Evolutionary conservation across 2,113 vertebrate species (phyloP), one percentile per base, ranked within the genome.

Genomic region (Sapayoa aenigma): DNA sequence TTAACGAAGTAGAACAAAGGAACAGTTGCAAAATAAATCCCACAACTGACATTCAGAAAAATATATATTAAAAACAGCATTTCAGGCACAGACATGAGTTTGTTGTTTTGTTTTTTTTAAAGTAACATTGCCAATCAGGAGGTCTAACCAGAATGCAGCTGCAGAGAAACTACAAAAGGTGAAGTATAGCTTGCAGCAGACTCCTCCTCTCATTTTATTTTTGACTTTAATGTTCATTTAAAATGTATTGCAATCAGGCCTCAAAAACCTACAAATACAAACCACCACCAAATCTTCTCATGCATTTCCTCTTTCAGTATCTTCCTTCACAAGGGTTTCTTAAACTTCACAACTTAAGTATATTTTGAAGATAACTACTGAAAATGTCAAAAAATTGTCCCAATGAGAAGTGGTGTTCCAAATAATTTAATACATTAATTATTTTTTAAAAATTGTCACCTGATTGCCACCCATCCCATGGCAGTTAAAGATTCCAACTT

Each of bases 401-500:
- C 15, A 6, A 56, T 19, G 9, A 88, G 44, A 60, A 82, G 12
- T 1, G 78, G 56, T 11, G 12, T 28, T 59, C 37, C 27, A 83
- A 94, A 41, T n/a, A 63, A 73, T 47, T 69, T 12, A 41, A 58
- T 20, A 59, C 3, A 67, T 49, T 66, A 28, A 27, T 24, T 63
- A 33, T 24, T 71, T 77, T 42, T 39, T 8, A 55, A 55, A 89
- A 81, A 78, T 15, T 21, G 22, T 94, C 93, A 99, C 99, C 99
- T 99, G 99, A 98, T 99, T 99, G 93, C 99, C 99, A 96, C 99
- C 99, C 99, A 99, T 99, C 97, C 99, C 99, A n/a, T 99, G 99
- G 95, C 99, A 99, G 97, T 99, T 99, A 96, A 99, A 99, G 96
- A 99, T 99, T 94, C 99, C 99, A 88, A 99, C 99, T 98, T 99